A percentile compares a stretch with the other conserved stretches of the same genome.
Conservation (phyloP, 2,113 vertebrate genomes). For the Mystacornis crossleyi region DNA sequence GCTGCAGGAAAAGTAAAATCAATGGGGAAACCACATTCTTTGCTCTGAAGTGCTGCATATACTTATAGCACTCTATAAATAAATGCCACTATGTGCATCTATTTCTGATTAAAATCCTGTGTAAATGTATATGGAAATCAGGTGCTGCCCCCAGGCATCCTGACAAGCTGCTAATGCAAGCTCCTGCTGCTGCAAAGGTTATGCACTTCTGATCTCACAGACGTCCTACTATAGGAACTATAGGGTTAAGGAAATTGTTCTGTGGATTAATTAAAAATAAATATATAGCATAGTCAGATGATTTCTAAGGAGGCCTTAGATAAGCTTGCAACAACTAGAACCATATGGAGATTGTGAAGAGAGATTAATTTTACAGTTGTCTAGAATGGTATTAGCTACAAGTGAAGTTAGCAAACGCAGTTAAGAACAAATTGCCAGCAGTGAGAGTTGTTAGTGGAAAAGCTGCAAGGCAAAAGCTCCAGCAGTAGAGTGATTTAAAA, state of each 20-base stretch:
- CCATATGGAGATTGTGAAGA: neutral
- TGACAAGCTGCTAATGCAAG: slow-evolving; percentile 7
- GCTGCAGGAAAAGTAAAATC: neutral
- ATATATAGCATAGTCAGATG: neutral
- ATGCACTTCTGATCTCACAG: neutral
- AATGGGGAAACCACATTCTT: neutral
- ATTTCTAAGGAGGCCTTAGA: neutral
- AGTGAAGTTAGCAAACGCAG: neutral
- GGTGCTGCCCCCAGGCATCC: slow-evolving; percentile 26
- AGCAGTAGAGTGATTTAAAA: slow-evolving; percentile 42
- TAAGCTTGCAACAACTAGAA: neutral
- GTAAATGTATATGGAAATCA: slow-evolving; percentile 51
- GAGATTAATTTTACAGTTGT: slow-evolving; percentile 20
- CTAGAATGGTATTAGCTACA: neutral
- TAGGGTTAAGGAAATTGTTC: neutral
- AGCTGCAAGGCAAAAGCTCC: slow-evolving; percentile 32
- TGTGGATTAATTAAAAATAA: slow-evolving; percentile 23
- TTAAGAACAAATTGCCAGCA: slow-evolving; percentile 51
- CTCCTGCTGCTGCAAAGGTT: slow-evolving; percentile 15
- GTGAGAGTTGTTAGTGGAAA: slow-evolving; percentile 41
- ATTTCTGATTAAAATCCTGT: slow-evolving; percentile 53
- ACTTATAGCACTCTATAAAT: slow-evolving; percentile 41
- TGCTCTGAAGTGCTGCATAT: neutral
- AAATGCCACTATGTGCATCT: slow-evolving; percentile 25
- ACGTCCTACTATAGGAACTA: neutral